Base-by-base conservation (phyloP, 2,797 vertebrate species). In the Cyclopterus lumpus region DNA sequence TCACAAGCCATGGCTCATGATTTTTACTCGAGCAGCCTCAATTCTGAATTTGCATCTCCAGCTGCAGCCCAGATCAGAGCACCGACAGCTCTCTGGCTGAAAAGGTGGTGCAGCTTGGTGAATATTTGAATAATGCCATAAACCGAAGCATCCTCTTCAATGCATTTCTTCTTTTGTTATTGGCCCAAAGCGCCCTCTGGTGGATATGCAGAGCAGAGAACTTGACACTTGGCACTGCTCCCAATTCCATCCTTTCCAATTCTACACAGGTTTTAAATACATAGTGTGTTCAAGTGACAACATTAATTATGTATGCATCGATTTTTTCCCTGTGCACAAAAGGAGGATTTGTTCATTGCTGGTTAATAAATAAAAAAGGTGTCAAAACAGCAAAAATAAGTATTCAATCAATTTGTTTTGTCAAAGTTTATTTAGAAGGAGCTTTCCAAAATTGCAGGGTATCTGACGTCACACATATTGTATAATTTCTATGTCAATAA, bases 121-220 rank as follows among this genome's bases (percentile, higher is more conserved):
- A 36, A 34, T 28, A 53, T 77, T 71, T 88, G 58, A 73, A 80
- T 79, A 71, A 36, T 59, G 60, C 30, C 14, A 72, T 40, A 73
- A 59, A 75, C 26, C 48, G 7, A 26, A 46, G 0, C 40, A 3
- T 18, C 68, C n/a, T 6, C 8, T 75, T 64, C 70, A 40, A 67
- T 26, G 3, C n/a, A 34, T 22, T 15, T 8, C 5, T 26, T 4
- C 26, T 16, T 73, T 34, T 18, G 22, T 67, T 16, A 40, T 15
- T 20, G 46, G 34, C n/a, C 32, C 22, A 70, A n/a, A 71, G 67
- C 85, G 30, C 90, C 86, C 85, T 76, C 91, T 91, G 60, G 75
- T 91, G 92, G 89, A 73, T 1, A 5, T 3, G 4, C 32, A 10
- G 12, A 67, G 24, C 8, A 76, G 71, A 46, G 8, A 32, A 73